A percentile compares a stretch with the other conserved stretches of the same genome.
Conservation (phyloP, 2,113 vertebrate species). For the Pseudolaguvia tuberculata region DNA sequence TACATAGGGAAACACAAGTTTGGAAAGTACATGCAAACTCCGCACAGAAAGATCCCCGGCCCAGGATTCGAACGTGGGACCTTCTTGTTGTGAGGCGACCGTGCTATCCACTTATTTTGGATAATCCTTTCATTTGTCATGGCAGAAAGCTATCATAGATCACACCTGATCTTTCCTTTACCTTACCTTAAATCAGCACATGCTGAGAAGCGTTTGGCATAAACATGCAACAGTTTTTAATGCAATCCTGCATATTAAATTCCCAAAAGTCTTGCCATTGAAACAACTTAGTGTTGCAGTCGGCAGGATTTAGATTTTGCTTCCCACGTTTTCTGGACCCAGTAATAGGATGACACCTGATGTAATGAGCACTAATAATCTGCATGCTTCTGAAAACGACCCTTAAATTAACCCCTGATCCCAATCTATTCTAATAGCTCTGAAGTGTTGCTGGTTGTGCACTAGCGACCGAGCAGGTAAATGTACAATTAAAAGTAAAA, state of each 20-base stretch:
- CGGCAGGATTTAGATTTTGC: not conserved
- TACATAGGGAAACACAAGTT: too few relatives aligned
- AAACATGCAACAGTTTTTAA: not conserved
- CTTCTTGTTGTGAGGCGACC: too few relatives aligned
- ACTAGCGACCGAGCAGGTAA: constrained; percentile 38
- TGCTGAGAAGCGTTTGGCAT: not conserved
- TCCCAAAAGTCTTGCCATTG: not conserved
- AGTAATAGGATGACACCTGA: constrained; percentile 16
- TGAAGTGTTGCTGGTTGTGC: constrained; percentile 14
- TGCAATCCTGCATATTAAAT: not conserved
- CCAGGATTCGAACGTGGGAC: too few relatives aligned
- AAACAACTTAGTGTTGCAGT: not conserved
- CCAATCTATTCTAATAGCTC: constrained; percentile 50
- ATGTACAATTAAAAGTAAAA: constrained; percentile 42
- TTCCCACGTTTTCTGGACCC: constrained; percentile 31
- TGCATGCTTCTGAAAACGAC: constrained; percentile 18
- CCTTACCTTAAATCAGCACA: not conserved
- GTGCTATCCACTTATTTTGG: too few relatives aligned
- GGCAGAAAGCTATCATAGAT: constrained; percentile 6
- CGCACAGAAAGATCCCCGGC: too few relatives aligned
- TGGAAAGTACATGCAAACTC: too few relatives aligned
- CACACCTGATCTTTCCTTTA: not conserved
- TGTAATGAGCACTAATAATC: constrained; percentile 45
- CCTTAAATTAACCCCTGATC: constrained; percentile 58
- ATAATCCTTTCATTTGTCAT: constrained; percentile 17